Evolutionary conservation across 1,140 invertebrate species (phyloP).

Genomic region (Thaumetopoea pityocampa): DNA sequence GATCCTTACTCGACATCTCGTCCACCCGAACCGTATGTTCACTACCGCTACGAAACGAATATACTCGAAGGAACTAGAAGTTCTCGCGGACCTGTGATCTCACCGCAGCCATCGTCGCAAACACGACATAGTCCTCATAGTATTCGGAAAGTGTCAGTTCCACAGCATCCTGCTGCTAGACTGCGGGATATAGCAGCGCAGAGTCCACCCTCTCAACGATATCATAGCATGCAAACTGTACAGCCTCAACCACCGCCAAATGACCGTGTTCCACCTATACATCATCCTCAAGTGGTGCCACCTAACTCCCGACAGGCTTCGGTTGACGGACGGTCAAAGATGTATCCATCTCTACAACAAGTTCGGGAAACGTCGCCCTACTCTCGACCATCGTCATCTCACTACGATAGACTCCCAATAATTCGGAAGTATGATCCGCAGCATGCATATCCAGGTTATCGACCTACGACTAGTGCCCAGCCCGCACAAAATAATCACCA

Average conservation of each 20-base stretch:
- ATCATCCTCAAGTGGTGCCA: constrained; percentile 50
- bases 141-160: constrained; percentile 50
- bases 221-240: constrained; percentile 37
- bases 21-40: constrained; percentile 46
- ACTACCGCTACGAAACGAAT: constrained; percentile 55
- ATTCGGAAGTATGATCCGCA: constrained; percentile 64
- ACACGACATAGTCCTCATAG: constrained; percentile 60
- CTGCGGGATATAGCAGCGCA: constrained; percentile 49
- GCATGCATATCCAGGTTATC: constrained; percentile 63
- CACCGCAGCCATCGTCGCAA: constrained; percentile 51
- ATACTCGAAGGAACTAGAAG: constrained; percentile 40
- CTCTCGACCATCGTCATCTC: constrained; percentile 30
- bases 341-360: constrained; percentile 42
- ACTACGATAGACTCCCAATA: constrained; percentile 55
- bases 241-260: constrained; percentile 61
- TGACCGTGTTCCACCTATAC: constrained; percentile 62
- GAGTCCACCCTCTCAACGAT: constrained; percentile 46
- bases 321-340: constrained; percentile 40
- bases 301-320: constrained; percentile 34
- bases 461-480: constrained; percentile 39
- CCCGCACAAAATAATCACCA: constrained; percentile 44
- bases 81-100: constrained; percentile 42
- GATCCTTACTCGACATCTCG: constrained; percentile 56
- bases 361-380: constrained; percentile 51
- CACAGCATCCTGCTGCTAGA: constrained; percentile 44